Base-by-base conservation (phyloP, 2,888 invertebrate species). In the Marronus borbonicus region DNA sequence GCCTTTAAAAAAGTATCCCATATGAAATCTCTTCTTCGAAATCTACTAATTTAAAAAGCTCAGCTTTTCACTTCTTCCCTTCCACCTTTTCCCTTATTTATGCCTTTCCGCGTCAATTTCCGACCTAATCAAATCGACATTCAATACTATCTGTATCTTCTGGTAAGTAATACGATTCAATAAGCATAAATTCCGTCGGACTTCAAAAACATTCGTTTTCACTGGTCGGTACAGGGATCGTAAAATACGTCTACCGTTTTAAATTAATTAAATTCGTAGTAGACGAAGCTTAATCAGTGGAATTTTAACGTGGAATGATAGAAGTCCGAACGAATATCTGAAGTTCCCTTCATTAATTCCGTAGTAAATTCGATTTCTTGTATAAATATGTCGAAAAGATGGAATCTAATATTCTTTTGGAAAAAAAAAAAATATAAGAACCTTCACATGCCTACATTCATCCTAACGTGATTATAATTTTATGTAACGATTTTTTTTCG, bases 221-320 rank as follows among this genome's bases (percentile, higher is more conserved):
- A 17, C 55, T 20, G 20, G 17, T 20, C 7, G 17, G 0, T 55
- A 44, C 8, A 55, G 14, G 0, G 3, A 55, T n/a, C 7, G 55
- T 55, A 55, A 55, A 55, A 55, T 55, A 55, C 55, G 20, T 55
- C 17, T 5, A 17, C 20, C 7, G 20, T 55, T 55, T 55, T 55
- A 55, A n/a, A 20, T 55, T 55, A 55, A 55, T 55, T 55, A 55
- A 55, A 55, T 55, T 55, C 55, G 55, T 55, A 55, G 20, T 17
- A 4, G 3, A 55, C n/a, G n/a, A 55, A 55, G 14, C 8, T 14
- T 55, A 55, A 55, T 55, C 55, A 55, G 55, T 17, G 55, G 55
- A 55, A 55, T 55, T n/a, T 55, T 55, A 55, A 55, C 20, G n/a
- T 14, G 55, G 20, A 7, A 20, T 55, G 55, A 55, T 55, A 55